Percentiles rank a stretch among this genome's conserved stretches.
Evolutionary conservation across 2,888 invertebrate species (phyloP).

Genomic region (Acleris emargana): DNA sequence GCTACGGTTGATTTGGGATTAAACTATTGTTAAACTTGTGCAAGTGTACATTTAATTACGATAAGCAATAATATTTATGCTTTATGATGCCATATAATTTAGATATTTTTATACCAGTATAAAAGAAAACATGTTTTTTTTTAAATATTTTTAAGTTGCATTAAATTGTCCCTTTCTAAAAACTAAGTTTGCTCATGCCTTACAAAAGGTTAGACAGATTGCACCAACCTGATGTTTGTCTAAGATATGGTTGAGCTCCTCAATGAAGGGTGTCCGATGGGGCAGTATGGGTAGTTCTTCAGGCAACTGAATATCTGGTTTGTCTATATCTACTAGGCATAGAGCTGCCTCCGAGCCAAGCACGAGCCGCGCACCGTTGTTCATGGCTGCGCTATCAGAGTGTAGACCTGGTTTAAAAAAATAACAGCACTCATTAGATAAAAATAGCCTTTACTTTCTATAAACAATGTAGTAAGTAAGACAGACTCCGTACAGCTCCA

Average conservation of each 20-base stretch:
- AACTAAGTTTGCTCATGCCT: background rate
- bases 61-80: no score
- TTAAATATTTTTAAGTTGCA: no score
- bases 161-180: no score
- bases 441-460: no score
- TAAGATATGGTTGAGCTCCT: constrained; percentile 90
- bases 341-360: constrained; percentile 92
- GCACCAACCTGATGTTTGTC: constrained; percentile 87
- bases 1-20: no score
- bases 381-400: constrained; percentile 78
- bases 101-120: no score
- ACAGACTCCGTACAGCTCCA: no score
- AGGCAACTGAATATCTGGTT: constrained; percentile 95
- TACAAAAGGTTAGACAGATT: background rate
- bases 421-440: background rate
- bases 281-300: constrained; percentile 98
- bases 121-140: no score
- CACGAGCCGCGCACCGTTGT: constrained; percentile 78
- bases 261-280: constrained; percentile 92
- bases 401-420: constrained; percentile 78
- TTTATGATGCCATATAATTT: no score
- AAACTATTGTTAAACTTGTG: no score
- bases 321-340: constrained; percentile 98
- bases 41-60: no score
- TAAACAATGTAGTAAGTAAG: no score